Evolutionary conservation across 2,888 invertebrate species (phyloP), one percentile per base, ranked within the genome.

Genomic region (Himalopsyche japonica): DNA sequence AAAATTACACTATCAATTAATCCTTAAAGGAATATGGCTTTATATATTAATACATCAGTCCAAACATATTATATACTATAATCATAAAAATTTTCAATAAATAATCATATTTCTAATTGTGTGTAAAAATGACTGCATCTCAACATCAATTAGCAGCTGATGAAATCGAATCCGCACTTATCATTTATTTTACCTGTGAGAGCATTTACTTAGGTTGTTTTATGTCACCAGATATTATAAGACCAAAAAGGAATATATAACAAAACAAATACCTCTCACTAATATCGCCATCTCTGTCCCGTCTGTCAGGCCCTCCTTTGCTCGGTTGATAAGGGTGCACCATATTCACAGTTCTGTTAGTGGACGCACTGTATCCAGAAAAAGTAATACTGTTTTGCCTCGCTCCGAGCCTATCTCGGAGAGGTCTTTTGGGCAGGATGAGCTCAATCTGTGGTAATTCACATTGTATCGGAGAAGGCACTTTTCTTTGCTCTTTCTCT

Each of bases 391-490:
- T 64, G 30, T 70, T 47, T 0, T 79, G 83, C 24, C 79, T 79
- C 15, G 88, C 88, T 5, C 92, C 92, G 2, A 92, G 89, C 84
- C 92, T 89, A 86, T 92, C 92, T 83, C 92, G 89, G 1, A 92
- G 88, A 0, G 92, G 91, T 84, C 92, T 90, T 88, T 92, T 92
- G 18, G 92, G 92, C 10, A 92, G 90, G 83, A 91, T 91, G 30
- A 92, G 88, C 88, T 92, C 92, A 87, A 92, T 92, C 85, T 91
- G 92, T 0, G 92, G 92, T 34, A 92, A 88, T 1, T 88, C 89
- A 86, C 91, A 91, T 15, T 89, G 88, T 30, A 89, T 89, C 87
- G 88, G 86, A 32, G 86, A 49, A 76, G 84, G 85, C 48, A 79
- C 30, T 37, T 70, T 78, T 76, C 49, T 70, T 47, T 79, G 81